Evolutionary conservation across 2,888 invertebrate species (phyloP), one percentile per base, ranked within the genome.

Genomic region (Seira ritae): DNA sequence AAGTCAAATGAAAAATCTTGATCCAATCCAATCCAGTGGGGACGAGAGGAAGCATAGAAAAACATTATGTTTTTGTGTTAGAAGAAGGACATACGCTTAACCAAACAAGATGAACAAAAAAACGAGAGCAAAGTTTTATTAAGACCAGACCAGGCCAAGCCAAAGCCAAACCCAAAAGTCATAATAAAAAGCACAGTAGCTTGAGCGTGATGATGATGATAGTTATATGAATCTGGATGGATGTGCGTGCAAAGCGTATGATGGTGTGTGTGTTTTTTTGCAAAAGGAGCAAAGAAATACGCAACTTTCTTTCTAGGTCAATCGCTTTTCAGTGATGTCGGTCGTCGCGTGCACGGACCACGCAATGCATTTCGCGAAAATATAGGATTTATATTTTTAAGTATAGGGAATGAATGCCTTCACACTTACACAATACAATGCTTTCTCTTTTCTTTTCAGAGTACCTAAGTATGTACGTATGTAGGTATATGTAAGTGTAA

Each of bases 271-370:
- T 6, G 42, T 6, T 42, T 42, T 42, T 42, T 42, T 42, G 42
- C 42, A 42, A 42, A 12, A 8, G 42, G 42, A 42, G 42, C 42
- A 42, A 42, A 42, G 17, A 6, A n/a, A 67, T 62, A 66, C 50
- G 66, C 67, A 75, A 75, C 75, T 65, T 69, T 69, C 72, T 82
- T 83, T 83, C 77, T 83, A 72, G 82, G 82, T 83, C 82, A 83
- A 83, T 83, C 82, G 78, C 82, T 83, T 83, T 67, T 77, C 82
- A 83, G 82, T 83, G 82, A 83, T 83, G 60, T 77, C 73, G 82
- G 62, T 78, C 82, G 78, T 78, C 82, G 82, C 82, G 82, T 83
- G 82, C 37, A 68, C 50, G 68, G 31, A 24, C 79, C 73, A 71
- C 62, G 62, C 69, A 23, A 60, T 60, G 60, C 60, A 60, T 60